phyloP scores from a whole-genome alignment of 53 echinoderm and acorn worm genomes.

The Holothuria leucospilota region DNA sequence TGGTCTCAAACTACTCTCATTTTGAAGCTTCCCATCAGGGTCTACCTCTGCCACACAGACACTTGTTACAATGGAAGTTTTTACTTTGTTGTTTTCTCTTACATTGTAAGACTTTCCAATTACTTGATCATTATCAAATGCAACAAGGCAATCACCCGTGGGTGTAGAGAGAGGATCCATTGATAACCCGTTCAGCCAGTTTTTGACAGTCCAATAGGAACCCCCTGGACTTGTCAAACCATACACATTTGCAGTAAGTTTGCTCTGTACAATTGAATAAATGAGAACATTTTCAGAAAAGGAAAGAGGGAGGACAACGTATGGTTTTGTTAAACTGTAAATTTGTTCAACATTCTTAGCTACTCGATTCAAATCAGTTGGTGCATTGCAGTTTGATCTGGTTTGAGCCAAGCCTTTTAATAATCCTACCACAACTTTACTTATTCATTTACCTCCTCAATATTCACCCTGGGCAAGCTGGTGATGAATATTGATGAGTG shows the following conservation, averaged over 20 bases:
- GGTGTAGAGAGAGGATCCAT: background rate
- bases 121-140: constrained; percentile 20
- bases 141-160: background rate
- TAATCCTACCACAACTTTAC: no score
- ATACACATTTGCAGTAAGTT: background rate
- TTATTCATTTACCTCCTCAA: no score
- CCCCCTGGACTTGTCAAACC: constrained; percentile 13
- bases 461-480: no score
- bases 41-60: no score
- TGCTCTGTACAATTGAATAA: background rate
- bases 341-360: no score
- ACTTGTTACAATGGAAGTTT: constrained; percentile 15
- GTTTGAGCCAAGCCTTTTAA: no score
- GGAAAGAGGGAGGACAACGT: background rate
- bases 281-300: constrained; percentile 17
- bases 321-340: no score
- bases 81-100: constrained; percentile 14
- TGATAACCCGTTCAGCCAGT: background rate
- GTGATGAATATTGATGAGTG: no score
- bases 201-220: background rate
- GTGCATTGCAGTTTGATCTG: no score
- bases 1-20: constrained; percentile 24
- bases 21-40: no score
- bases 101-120: constrained; percentile 41
- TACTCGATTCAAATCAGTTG: no score